Evolutionary conservation across 2,113 vertebrate species (phyloP), one percentile per base, ranked within the genome.

Genomic region (Vulpes vulpes): DNA sequence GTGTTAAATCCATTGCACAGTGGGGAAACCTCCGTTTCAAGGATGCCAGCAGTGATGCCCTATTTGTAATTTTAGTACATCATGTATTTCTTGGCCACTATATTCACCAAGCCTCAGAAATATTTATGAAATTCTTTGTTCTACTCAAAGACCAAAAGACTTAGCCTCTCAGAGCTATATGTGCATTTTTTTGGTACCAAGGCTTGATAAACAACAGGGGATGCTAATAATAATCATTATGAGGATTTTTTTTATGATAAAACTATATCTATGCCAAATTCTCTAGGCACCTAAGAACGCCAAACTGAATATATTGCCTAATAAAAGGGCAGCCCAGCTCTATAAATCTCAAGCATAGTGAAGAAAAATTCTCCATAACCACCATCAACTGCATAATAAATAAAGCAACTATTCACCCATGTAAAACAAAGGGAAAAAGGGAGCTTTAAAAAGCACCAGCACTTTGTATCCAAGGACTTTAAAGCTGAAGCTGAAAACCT

Each of bases 181-280:
- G 85, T 76, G 69, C 38, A 93, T 16, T 32, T 82, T 51, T 89
- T 89, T 92, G 67, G 38, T 57, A 89, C 71, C 6, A 2, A 81
- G 27, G 4, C 51, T 94, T 97, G 94, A 98, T 96, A 98, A 98
- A 98, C 97, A 98, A 96, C 92, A 96, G 57, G 20, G 79, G 94
- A 91, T 96, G 91, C 82, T 98, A 98, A 98, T 98, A 98, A 98
- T 98, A 96, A 98, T 97, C 92, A 98, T 97, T 97, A 97, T 95
- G 88, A 97, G 90, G 53, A 93, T 83, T 95, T 97, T 97, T 95
- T 98, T 97, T 97, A 97, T 97, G 97, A 97, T 97, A 97, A 97
- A 98, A 97, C 92, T 97, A 96, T 95, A 91, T 97, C 97, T 95
- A 91, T 94, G 94, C 97, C 91, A 97, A 98, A 98, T 91, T 98